Conservation (phyloP, 2,113 vertebrate genomes). For the Syngnathus scovelli region DNA sequence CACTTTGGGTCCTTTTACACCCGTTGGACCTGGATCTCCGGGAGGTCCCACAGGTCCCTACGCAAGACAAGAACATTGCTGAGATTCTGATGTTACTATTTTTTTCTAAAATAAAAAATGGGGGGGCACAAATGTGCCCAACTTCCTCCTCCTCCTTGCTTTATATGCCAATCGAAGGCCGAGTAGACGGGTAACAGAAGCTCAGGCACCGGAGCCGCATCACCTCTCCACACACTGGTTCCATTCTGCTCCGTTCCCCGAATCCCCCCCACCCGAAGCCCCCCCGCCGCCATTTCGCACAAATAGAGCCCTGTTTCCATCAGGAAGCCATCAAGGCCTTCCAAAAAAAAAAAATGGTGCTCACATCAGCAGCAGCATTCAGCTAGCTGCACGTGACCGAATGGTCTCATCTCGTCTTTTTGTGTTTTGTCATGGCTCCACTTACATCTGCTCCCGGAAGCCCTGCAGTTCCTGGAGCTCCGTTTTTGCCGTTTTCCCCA, state of each 20-base stretch:
- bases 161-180: neutral
- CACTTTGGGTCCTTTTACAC: conserved; percentile 82
- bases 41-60: conserved; percentile 87
- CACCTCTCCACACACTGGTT: conserved; percentile 37
- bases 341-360: no score
- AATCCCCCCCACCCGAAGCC: conserved; percentile 19
- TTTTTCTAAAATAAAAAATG: no score
- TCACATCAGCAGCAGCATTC: neutral
- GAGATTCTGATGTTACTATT: neutral
- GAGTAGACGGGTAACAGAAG: neutral
- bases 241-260: conserved; percentile 34
- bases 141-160: no score
- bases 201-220: conserved; percentile 3
- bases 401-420: no score
- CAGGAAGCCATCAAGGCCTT: conserved; percentile 30
- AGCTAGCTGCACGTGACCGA: no score
- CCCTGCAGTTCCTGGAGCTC: conserved; percentile 78
- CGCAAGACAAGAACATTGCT: neutral
- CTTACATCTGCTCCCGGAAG: conserved; percentile 88
- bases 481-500: conserved; percentile 82
- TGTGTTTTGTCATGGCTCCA: conserved; percentile 26
- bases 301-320: conserved; percentile 67
- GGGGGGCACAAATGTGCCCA: no score
- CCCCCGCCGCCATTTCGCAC: conserved; percentile 31
- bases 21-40: conserved; percentile 75